Base-by-base conservation (phyloP, 2,797 vertebrate species). In the Poeciliopsis turneri region DNA sequence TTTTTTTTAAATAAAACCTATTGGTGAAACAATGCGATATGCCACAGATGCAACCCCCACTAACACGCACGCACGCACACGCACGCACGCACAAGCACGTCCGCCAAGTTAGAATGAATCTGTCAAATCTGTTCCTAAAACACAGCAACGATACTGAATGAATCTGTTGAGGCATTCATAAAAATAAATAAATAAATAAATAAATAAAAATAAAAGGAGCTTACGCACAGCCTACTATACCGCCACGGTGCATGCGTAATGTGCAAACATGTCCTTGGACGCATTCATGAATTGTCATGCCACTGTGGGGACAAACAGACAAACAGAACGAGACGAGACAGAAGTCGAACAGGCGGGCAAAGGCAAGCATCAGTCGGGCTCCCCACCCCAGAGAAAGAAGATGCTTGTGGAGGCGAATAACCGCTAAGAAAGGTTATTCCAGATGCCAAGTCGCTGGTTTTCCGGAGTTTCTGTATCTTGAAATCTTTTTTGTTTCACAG, bases 171-270 rank as follows among this genome's bases (percentile, higher is more conserved):
- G 84, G 81, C 86, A 89, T 90, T 90, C 82, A 78, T 76, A 87
- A 88, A 88, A 30, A 30, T 30, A 30, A 78, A 90, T 23, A 11
- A 53, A 39, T 5, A 39, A 39, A 39, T 5, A 39, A 39, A 39
- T 39, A 39, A 39, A 4, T 4, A 41, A 41, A 41, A 39, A 39
- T 39, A 55, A 41, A 53, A 53, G 53, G 88, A 90, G 79, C 88
- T 91, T 92, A 92, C 91, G 92, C 93, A 90, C 92, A 91, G 88
- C 88, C 89, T 86, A 84, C 91, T 83, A 69, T 43, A 55, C 78
- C 88, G 86, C 87, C 90, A 90, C 72, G 84, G 90, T 93, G 89
- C 93, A 93, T 94, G 93, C 93, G 92, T 93, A 93, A 93, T 90
- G 82, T 90, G 85, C 84, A 80, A 86, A 85, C 89, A 89, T 90